Evolutionary conservation across 2,888 invertebrate genomes (phyloP).

Genomic region (Hirtodrosophila confusa): DNA sequence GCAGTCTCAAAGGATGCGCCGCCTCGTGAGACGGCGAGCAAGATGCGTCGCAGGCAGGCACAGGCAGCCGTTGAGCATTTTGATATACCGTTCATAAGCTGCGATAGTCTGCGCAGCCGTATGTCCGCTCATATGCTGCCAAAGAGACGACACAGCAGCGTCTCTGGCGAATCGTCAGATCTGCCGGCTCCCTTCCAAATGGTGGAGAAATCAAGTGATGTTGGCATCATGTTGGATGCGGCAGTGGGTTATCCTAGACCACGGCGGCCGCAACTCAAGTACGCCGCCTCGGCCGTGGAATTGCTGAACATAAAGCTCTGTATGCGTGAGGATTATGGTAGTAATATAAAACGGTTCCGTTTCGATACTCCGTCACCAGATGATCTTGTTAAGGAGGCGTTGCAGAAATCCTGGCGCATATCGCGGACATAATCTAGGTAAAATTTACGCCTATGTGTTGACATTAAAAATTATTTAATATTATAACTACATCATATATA

Average conservation of each 20-base stretch:
- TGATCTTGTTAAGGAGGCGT: slow-evolving; percentile 73
- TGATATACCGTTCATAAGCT: slow-evolving; percentile 66
- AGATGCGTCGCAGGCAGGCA: slow-evolving; percentile 21
- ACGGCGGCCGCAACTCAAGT: slow-evolving; percentile 42
- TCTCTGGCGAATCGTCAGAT: background rate
- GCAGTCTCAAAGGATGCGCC: slow-evolving; percentile 32
- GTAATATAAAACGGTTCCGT: slow-evolving; percentile 69
- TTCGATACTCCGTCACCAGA: slow-evolving; percentile 82
- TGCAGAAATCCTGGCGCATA: slow-evolving; percentile 69
- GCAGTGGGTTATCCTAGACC: slow-evolving; percentile 49
- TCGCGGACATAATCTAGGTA: slow-evolving; percentile 53
- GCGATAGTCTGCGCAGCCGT: slow-evolving; percentile 28
- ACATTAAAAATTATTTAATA: slow-evolving; percentile 21
- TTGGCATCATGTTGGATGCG: slow-evolving; percentile 54
- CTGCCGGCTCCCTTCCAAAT: background rate
- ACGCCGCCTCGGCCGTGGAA: slow-evolving; percentile 37
- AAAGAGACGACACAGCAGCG: background rate
- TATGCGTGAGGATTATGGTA: slow-evolving; percentile 52
- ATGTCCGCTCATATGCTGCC: slow-evolving; percentile 3
- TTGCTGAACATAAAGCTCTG: slow-evolving; percentile 49
- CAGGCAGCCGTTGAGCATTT: slow-evolving; percentile 31
- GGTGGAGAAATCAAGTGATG: slow-evolving; percentile 30
- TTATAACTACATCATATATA: slow-evolving; percentile 3
- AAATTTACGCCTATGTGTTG: slow-evolving; percentile 7
- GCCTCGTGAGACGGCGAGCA: slow-evolving; percentile 56